Percentiles rank a stretch among this genome's conserved stretches.
Conservation (phyloP, 2,113 vertebrate species). For the Scomber japonicus region DNA sequence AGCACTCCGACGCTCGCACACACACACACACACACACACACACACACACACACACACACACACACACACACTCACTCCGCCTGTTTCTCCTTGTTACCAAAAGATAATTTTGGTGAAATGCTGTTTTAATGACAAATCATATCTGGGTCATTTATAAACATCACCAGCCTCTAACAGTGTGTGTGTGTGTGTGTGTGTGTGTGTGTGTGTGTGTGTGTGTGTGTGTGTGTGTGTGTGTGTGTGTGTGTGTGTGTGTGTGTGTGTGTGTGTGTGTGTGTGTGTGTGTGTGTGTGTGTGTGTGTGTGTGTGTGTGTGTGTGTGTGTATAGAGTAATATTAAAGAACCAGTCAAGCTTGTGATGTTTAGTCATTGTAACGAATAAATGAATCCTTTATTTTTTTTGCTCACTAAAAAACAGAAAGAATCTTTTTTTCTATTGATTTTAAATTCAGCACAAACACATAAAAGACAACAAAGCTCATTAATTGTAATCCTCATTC, state of each 20-base stretch:
- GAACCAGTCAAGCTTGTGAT: constrained; percentile 33
- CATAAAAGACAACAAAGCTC: not conserved
- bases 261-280: constrained; percentile 14
- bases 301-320: constrained; percentile 3
- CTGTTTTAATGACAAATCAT: constrained; percentile 73
- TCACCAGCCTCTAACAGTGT: constrained; percentile 38
- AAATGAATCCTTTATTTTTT: constrained; percentile 60
- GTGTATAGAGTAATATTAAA: not conserved
- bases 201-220: constrained; percentile 43
- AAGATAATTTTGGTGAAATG: constrained; percentile 67
- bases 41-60: constrained; percentile 25
- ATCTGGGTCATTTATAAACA: constrained; percentile 75
- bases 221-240: constrained; percentile 36
- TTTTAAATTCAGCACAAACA: not conserved
- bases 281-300: constrained; percentile 40
- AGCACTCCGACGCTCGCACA: constrained; percentile 31
- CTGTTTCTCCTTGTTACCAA: constrained; percentile 49
- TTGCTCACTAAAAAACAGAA: not conserved
- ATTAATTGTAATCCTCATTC: not conserved
- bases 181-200: constrained; percentile 35
- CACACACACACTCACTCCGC: constrained; percentile 2
- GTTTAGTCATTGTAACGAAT: constrained; percentile 47
- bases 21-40: constrained; percentile 22
- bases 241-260: constrained; percentile 26
- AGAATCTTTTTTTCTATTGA: not conserved